Evolutionary conservation across 2,797 vertebrate species (phyloP), one percentile per base, ranked within the genome.

Genomic region (Smutsia gigantea): DNA sequence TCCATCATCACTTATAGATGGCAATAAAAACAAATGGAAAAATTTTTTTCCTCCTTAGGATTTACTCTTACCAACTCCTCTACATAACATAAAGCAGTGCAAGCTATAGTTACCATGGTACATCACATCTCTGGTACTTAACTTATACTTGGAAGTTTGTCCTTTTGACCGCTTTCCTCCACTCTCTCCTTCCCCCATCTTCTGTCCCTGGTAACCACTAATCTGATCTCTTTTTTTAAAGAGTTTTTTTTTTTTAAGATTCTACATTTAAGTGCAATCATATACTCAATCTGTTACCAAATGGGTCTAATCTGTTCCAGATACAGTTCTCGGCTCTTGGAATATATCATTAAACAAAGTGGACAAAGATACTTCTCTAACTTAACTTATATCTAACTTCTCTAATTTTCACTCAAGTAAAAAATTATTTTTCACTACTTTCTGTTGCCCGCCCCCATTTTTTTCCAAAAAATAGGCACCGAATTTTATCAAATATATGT

Each of bases 21-120:
- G 12, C 13, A 71, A 23, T 71, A 39, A 25, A 39, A 7, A 71
- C 39, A 42, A 39, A 21, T 6, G 5, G 34, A 14, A 23, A 25
- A 27, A 27, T 49, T 46, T 46, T 46, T 46, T 46, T 46, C 46
- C 4, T 18, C 2, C 29, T 46, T 31, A 31, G 42, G 42, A 49
- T 29, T 31, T 49, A 29, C 39, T 72, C 42, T 72, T 18, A 18
- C 15, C 27, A 9, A 25, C 29, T 49, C 42, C 27, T 5, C 59
- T 5, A 1, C 14, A 46, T 18, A 17, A 17, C 42, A 49, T 27
- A 49, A 27, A 72, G 71, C 71, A 18, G 71, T 18, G 46, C 46
- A 10, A 46, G 14, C 2, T 0, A 42, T 10, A 31, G 71, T 29
- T 27, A 46, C 25, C 39, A 11, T 1, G 2, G 5, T 46, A 15